phyloP scores from a whole-genome alignment of 2,888 invertebrate species.

The Drosophila pegasa region DNA sequence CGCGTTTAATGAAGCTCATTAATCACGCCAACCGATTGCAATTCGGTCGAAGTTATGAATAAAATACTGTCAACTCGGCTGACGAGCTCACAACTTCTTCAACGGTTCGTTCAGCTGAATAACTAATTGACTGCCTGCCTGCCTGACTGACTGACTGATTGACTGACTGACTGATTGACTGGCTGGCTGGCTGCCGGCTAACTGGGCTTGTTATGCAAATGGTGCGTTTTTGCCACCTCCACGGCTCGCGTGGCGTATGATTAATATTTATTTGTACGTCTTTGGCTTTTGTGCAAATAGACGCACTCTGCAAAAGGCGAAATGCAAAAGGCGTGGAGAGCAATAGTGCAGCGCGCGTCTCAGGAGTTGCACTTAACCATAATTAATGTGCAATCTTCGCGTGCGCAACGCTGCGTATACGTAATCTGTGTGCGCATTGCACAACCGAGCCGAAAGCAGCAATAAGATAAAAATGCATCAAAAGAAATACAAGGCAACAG shows the following conservation, averaged over 20 bases:
- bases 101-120: constrained; percentile 33
- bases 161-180: constrained; percentile 15
- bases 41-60: constrained; percentile 37
- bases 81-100: constrained; percentile 8
- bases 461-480: constrained; percentile 1
- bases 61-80: constrained; percentile 32
- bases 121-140: constrained; percentile 35
- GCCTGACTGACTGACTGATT: constrained; percentile 8
- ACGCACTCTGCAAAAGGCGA: constrained; percentile 34
- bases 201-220: constrained; percentile 42
- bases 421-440: constrained; percentile 31
- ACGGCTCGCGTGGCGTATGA: constrained; percentile 52
- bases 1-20: constrained; percentile 67
- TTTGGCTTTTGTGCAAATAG: constrained; percentile 43
- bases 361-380: constrained; percentile 37
- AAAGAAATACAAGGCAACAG: neutral
- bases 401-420: constrained; percentile 38
- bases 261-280: constrained; percentile 57
- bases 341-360: constrained; percentile 31
- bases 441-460: constrained; percentile 7
- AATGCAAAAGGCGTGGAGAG: constrained; percentile 29
- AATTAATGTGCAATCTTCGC: constrained; percentile 50
- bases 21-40: constrained; percentile 62
- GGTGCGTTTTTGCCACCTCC: constrained; percentile 22
- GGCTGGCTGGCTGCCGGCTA: constrained; percentile 11